phyloP scores from a whole-genome alignment of 2,113 vertebrate genomes.

The Morphnarchus princeps region DNA sequence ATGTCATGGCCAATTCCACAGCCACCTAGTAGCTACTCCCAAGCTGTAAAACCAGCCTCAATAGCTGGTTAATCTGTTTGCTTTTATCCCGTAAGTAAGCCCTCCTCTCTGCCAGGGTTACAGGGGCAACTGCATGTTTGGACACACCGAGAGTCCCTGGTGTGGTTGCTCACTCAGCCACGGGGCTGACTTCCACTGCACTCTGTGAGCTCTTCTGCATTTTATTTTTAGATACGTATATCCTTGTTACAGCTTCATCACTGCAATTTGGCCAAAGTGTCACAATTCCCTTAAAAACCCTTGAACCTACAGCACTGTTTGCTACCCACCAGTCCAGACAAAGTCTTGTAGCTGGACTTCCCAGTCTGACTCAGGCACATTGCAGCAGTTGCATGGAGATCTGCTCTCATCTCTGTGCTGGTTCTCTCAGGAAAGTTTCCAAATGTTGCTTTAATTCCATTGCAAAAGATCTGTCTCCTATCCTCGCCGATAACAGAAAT shows the following conservation, averaged over 20 bases:
- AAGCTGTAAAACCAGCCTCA: background rate
- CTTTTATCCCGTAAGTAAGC: rapidly evolving
- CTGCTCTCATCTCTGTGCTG: background rate
- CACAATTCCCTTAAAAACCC: background rate
- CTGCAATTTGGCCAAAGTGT: background rate
- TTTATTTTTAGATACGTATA: background rate
- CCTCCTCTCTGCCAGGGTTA: background rate
- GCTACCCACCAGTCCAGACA: background rate
- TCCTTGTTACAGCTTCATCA: background rate
- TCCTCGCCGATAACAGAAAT: background rate
- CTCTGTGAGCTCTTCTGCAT: background rate
- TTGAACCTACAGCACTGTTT: background rate
- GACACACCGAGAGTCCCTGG: rapidly evolving
- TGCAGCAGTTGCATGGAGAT: background rate
- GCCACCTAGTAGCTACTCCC: background rate
- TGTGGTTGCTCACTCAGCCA: background rate
- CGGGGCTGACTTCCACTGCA: rapidly evolving
- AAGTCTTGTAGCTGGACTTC: background rate
- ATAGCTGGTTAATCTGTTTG: background rate
- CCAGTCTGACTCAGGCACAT: background rate
- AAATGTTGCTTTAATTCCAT: background rate
- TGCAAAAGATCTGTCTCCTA: background rate
- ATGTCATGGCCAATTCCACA: rapidly evolving
- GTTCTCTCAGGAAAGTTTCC: background rate
- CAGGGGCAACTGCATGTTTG: rapidly evolving